Evolutionary conservation across 2,113 vertebrate species (phyloP).

Genomic region (Triplophysa dalaica): DNA sequence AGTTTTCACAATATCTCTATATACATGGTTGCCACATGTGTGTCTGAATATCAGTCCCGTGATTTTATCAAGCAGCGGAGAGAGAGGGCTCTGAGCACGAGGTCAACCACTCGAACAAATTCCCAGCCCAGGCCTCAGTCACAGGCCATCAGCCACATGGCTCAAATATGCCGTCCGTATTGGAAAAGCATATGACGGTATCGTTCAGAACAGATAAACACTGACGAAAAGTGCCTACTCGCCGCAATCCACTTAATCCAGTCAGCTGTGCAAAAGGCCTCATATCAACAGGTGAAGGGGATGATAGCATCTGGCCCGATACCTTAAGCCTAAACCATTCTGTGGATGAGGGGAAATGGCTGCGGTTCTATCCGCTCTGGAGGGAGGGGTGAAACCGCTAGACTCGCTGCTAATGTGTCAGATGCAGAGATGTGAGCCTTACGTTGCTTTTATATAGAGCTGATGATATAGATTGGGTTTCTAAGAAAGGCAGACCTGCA

Average conservation of each 20-base stretch:
- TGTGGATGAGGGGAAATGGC: slow-evolving; percentile 50
- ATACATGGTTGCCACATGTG: neutral
- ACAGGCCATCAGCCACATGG: slow-evolving; percentile 36
- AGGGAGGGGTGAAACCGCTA: neutral
- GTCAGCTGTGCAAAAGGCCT: slow-evolving; percentile 57
- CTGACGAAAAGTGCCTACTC: slow-evolving; percentile 52
- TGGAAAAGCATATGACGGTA: slow-evolving; percentile 46
- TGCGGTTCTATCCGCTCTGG: slow-evolving; percentile 21
- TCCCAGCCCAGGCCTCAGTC: neutral
- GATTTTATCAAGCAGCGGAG: neutral
- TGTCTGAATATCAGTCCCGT: neutral
- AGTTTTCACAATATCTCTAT: neutral
- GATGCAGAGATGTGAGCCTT: slow-evolving; percentile 14
- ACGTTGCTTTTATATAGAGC: neutral
- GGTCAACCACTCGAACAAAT: slow-evolving; percentile 1
- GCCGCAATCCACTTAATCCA: slow-evolving; percentile 63
- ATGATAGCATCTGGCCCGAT: slow-evolving; percentile 56
- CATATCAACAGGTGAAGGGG: slow-evolving; percentile 55
- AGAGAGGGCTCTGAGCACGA: neutral
- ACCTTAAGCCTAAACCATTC: slow-evolving; percentile 63
- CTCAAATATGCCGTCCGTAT: slow-evolving; percentile 48
- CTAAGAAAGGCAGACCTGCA: slow-evolving; percentile 31
- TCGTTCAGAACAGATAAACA: slow-evolving; percentile 52
- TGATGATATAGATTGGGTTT: neutral
- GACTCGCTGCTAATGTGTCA: slow-evolving; percentile 14